Percentiles rank a stretch among this genome's conserved stretches.
Conservation (phyloP, 2,888 invertebrate genomes). For the Pandemis heparana region DNA sequence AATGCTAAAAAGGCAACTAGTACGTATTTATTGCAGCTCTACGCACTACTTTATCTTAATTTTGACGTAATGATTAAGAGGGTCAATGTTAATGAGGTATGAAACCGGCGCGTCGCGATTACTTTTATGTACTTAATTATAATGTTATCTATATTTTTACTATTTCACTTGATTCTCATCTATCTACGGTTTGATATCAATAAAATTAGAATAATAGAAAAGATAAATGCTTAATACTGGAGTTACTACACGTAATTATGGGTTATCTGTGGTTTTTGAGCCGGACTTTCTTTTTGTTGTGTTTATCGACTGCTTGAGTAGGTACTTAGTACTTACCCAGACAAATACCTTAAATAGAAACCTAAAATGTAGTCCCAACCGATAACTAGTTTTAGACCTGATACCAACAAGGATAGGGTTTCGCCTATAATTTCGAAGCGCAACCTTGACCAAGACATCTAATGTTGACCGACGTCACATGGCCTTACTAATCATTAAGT, state of each 20-base stretch:
- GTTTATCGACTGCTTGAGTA: neutral
- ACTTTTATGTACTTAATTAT: neutral
- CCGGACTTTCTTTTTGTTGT: neutral
- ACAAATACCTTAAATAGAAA: neutral
- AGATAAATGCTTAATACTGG: neutral
- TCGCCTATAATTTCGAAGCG: neutral
- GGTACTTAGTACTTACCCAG: neutral
- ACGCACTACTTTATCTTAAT: neutral
- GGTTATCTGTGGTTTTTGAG: neutral
- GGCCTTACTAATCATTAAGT: neutral
- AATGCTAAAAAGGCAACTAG: neutral
- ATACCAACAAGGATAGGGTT: neutral
- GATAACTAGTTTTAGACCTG: neutral
- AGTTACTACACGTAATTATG: neutral
- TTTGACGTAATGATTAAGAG: neutral
- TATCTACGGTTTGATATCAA: neutral
- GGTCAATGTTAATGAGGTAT: neutral
- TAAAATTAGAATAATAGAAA: neutral
- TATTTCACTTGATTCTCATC: neutral
- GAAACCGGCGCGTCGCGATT: neutral
- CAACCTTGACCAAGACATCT: conserved; percentile 1
- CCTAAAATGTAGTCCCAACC: neutral
- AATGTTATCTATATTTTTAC: neutral
- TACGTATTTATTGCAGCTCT: neutral
- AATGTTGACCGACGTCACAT: neutral